Conservation (phyloP, 1,140 invertebrate species). For the Gryllus bimaculatus region DNA sequence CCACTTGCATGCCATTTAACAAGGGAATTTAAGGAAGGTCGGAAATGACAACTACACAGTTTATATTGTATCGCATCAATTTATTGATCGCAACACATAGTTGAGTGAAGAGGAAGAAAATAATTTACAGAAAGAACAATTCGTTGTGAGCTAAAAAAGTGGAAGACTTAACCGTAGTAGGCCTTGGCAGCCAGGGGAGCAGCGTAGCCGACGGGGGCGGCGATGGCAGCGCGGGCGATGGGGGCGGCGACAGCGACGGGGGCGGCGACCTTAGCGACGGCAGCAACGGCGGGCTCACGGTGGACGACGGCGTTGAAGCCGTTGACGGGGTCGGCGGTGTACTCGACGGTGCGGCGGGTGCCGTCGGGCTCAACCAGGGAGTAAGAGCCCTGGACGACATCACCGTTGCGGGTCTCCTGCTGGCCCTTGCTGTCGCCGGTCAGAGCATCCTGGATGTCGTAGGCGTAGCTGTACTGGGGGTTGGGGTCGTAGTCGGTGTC, state of each 20-base stretch:
- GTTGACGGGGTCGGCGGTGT: conserved; percentile 30
- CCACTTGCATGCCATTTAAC: too few relatives aligned
- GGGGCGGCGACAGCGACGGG: background rate
- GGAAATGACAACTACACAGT: too few relatives aligned
- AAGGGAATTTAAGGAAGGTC: too few relatives aligned
- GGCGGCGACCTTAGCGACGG: conserved; percentile 16
- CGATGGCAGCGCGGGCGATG: conserved; percentile 32
- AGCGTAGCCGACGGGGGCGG: conserved; percentile 34
- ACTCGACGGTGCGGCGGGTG: conserved; percentile 26
- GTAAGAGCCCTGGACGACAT: conserved; percentile 24
- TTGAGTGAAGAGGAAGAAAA: too few relatives aligned
- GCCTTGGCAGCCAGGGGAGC: conserved; percentile 23
- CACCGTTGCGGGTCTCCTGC: conserved; percentile 23
- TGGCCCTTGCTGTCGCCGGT: conserved; percentile 29
- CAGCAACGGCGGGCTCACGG: conserved; percentile 19
- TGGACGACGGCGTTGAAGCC: conserved; percentile 29
- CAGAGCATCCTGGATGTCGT: conserved; percentile 26
- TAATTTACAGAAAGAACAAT: too few relatives aligned
- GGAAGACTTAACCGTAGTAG: background rate
- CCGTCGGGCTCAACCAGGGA: conserved; percentile 26
- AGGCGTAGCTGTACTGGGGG: conserved; percentile 22
- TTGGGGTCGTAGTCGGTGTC: conserved; percentile 24
- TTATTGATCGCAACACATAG: too few relatives aligned
- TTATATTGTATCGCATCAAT: too few relatives aligned
- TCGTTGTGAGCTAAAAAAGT: too few relatives aligned